Conservation (phyloP, 2,113 vertebrate genomes). For the Chunga burmeisteri region DNA sequence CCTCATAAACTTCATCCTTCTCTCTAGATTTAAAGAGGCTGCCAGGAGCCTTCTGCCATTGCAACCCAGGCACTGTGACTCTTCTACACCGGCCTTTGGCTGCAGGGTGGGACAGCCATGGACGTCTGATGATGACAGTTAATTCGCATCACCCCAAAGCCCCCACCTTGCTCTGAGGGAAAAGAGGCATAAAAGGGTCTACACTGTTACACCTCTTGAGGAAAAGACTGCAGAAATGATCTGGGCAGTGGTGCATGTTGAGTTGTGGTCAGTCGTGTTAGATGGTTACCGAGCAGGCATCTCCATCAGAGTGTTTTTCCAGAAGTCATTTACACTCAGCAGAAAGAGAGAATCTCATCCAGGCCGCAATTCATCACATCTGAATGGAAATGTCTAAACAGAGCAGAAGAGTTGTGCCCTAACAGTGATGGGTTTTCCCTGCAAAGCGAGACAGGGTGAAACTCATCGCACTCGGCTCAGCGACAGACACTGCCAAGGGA, state of each 20-base stretch:
- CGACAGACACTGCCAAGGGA: accelerated
- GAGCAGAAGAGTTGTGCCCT: not conserved
- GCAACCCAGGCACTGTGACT: not conserved
- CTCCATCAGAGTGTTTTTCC: not conserved
- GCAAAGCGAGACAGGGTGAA: not conserved
- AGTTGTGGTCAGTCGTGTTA: not conserved
- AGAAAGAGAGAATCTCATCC: not conserved
- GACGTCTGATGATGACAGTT: not conserved
- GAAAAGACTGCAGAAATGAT: not conserved
- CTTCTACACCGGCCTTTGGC: not conserved
- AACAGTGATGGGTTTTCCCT: not conserved
- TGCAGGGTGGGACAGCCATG: not conserved
- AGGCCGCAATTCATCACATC: not conserved
- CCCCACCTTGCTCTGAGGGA: not conserved
- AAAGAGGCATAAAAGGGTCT: not conserved
- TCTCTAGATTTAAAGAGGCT: not conserved
- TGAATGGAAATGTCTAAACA: not conserved
- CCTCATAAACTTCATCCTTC: not conserved
- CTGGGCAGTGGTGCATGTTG: not conserved
- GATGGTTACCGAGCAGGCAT: not conserved
- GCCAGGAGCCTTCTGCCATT: not conserved
- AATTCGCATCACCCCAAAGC: not conserved
- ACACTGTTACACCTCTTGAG: not conserved
- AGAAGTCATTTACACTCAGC: not conserved
- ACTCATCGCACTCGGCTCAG: not conserved